Percentiles rank a stretch among this genome's conserved stretches.
These are phyloP conservation scores for Hypena proboscidalis DNA, from an alignment of 2,888 invertebrate genomes.

Conservation along the genomic window DNA sequence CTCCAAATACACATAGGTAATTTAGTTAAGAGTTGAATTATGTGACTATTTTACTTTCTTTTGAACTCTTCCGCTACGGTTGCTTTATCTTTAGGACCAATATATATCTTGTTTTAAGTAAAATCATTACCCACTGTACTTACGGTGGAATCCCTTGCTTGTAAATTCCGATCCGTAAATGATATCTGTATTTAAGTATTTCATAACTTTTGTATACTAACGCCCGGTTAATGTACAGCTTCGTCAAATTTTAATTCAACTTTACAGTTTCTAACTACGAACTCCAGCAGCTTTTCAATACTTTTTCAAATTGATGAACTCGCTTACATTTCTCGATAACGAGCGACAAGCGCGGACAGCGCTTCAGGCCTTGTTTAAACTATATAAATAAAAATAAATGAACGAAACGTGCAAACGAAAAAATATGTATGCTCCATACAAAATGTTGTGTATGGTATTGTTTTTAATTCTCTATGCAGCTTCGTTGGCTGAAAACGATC, in stretches of 20 bases:
- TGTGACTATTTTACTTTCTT: too few relatives aligned
- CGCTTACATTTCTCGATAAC: slow-evolving; percentile 24
- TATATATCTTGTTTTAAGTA: slow-evolving; percentile 5
- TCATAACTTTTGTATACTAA: slow-evolving; percentile 23
- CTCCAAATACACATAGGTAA: slow-evolving; percentile 6
- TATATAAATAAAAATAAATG: slow-evolving; percentile 30
- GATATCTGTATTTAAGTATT: slow-evolving; percentile 21
- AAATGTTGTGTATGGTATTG: too few relatives aligned
- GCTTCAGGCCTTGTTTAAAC: slow-evolving; percentile 18
- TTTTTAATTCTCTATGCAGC: slow-evolving; percentile 25
- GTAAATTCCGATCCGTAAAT: slow-evolving; percentile 10
- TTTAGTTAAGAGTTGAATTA: too few relatives aligned
- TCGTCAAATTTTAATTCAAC: slow-evolving; percentile 39
- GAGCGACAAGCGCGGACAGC: slow-evolving; percentile 23
- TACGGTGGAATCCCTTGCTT: slow-evolving; percentile 9
- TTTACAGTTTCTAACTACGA: slow-evolving; percentile 24
- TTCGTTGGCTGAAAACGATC: too few relatives aligned
- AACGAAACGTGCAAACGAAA: slow-evolving; percentile 24
- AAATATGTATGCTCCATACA: slow-evolving; percentile 20
- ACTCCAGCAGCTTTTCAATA: slow-evolving; percentile 26
- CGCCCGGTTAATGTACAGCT: slow-evolving; percentile 21
- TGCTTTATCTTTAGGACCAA: background rate
- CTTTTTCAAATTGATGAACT: slow-evolving; percentile 31
- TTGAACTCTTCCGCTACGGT: background rate
- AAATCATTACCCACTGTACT: slow-evolving; percentile 11